Evolutionary conservation across 2,797 vertebrate species (phyloP).

Genomic region (Sebastes steindachneri): DNA sequence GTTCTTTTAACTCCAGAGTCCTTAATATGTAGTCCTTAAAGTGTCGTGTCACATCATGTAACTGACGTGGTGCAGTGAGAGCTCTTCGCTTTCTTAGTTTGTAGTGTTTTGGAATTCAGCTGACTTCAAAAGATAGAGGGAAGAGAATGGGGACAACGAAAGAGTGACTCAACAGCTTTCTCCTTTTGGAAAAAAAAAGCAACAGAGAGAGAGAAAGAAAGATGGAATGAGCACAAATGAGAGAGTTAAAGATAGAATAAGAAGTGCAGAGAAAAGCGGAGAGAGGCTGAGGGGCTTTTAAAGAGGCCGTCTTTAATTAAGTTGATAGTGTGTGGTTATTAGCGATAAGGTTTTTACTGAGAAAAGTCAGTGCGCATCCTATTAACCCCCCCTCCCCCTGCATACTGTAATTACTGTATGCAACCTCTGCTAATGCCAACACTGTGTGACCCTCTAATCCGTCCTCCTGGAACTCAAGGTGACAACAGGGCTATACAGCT

Average conservation of each 20-base stretch:
- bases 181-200: constrained; percentile 3
- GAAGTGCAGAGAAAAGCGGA: constrained; percentile 15
- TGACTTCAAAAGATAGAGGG: constrained; percentile 50
- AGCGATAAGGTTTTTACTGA: constrained; percentile 68
- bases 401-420: constrained; percentile 65
- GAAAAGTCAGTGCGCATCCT: constrained; percentile 41
- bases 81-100: constrained; percentile 1
- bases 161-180: constrained; percentile 65
- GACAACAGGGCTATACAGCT: not conserved
- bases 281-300: constrained; percentile 50
- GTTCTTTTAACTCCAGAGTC: constrained; percentile 57
- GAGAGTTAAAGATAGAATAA: constrained; percentile 39
- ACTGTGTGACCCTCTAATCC: constrained; percentile 21
- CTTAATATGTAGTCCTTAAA: constrained; percentile 69
- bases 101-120: constrained; percentile 31
- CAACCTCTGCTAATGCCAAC: constrained; percentile 26
- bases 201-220: constrained; percentile 1
- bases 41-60: constrained; percentile 67
- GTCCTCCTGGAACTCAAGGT: constrained; percentile 2
- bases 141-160: constrained; percentile 37
- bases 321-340: constrained; percentile 70
- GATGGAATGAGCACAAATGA: constrained; percentile 36
- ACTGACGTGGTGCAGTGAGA: constrained; percentile 38
- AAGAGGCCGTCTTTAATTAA: constrained; percentile 71
- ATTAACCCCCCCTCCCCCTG: constrained; percentile 33